A percentile compares a stretch with the other conserved stretches of the same genome.
Conservation (phyloP, 2,888 invertebrate genomes). For the Phaedon cochleariae region DNA sequence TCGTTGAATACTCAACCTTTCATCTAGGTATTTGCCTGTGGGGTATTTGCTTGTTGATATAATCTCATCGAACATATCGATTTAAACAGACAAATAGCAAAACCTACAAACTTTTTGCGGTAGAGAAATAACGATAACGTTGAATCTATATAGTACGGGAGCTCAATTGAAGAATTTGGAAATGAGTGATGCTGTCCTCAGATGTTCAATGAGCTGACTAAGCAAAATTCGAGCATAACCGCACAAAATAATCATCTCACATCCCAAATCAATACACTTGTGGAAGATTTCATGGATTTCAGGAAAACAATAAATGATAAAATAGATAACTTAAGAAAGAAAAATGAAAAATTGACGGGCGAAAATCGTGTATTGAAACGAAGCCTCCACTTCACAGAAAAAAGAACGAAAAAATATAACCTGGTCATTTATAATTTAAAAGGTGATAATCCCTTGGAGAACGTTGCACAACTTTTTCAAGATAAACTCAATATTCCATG, state of each 20-base stretch:
- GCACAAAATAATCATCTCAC: constrained; percentile 2
- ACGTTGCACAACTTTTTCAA: constrained; percentile 1
- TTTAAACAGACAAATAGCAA: neutral
- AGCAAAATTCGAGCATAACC: neutral
- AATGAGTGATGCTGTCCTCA: neutral
- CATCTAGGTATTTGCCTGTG: neutral
- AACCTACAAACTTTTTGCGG: neutral
- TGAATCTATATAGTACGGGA: neutral
- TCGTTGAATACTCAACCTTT: neutral
- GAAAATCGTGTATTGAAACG: neutral
- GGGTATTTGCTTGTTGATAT: too few relatives aligned
- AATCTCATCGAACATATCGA: neutral
- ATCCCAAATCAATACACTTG: constrained; percentile 1
- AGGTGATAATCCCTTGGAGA: neutral
- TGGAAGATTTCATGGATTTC: neutral
- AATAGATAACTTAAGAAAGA: neutral
- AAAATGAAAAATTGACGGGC: neutral
- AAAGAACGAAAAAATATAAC: neutral
- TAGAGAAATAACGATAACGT: too few relatives aligned
- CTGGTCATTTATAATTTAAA: neutral
- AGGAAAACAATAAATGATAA: constrained; percentile 2
- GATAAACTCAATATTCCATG: constrained; percentile 2
- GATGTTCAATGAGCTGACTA: constrained; percentile 4
- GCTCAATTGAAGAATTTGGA: neutral
- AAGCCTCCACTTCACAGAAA: neutral